Percentiles rank a stretch among this genome's conserved stretches.
Evolutionary conservation across 37 sponge, comb jelly and placozoan genomes (phyloP).

Genomic region (Beroe ovata): DNA sequence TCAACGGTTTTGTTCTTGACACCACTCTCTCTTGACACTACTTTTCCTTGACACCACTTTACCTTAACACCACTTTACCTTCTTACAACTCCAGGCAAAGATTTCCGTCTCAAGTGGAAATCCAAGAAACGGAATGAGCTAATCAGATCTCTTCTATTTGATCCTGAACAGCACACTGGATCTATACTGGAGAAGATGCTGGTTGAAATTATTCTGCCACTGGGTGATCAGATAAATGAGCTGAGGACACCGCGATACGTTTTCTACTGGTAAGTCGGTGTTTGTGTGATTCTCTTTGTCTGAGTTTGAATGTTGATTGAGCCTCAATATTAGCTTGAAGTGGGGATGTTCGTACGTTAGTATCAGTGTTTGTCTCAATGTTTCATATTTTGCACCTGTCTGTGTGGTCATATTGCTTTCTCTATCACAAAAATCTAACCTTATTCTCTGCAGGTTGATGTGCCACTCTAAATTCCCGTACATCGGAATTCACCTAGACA

Average conservation of each 20-base stretch:
- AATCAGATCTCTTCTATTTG: constrained; percentile 5
- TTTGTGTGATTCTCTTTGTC: no score
- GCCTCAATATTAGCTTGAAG: no score
- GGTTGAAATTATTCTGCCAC: constrained; percentile 24
- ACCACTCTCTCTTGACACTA: no score
- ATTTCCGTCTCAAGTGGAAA: constrained; percentile 53
- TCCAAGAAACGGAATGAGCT: constrained; percentile 14
- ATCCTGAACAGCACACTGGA: constrained; percentile 44
- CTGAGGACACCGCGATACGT: constrained; percentile 17
- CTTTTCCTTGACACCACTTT: no score
- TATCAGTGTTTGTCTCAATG: no score
- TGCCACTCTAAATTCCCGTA: constrained; percentile 42
- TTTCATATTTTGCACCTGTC: no score
- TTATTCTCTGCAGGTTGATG: constrained; percentile 53
- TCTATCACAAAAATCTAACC: no score
- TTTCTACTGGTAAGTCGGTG: constrained; percentile 16
- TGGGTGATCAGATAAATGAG: constrained; percentile 23
- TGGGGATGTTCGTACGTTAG: no score
- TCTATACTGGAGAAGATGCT: constrained; percentile 49
- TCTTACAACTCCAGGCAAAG: constrained; percentile 51
- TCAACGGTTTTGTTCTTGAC: no score
- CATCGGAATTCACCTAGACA: constrained; percentile 35
- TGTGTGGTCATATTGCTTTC: no score
- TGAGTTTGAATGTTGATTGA: no score
- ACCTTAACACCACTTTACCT: no score